Evolutionary conservation across 1,140 invertebrate genomes (phyloP).

Genomic region (Drosophila repleta): DNA sequence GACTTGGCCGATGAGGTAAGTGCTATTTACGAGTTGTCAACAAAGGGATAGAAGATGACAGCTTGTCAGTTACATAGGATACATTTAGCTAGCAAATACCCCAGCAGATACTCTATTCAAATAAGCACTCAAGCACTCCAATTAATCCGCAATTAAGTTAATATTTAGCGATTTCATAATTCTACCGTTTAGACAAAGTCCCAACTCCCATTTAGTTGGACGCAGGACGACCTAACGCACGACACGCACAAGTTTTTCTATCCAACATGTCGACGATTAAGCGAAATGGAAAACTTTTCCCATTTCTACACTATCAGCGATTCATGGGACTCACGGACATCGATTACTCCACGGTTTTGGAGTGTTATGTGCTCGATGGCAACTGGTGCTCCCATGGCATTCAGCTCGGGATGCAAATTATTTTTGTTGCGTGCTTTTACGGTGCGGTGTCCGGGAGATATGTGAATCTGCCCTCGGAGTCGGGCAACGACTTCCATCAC

Average conservation of each 20-base stretch:
- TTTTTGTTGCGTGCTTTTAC: neutral
- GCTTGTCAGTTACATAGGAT: neutral
- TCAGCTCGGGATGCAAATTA: neutral
- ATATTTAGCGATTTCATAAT: neutral
- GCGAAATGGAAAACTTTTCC: slow-evolving; percentile 5
- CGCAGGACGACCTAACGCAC: neutral
- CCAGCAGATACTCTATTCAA: neutral
- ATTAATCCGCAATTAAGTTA: slow-evolving; percentile 2
- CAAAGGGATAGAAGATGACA: neutral
- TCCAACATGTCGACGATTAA: neutral
- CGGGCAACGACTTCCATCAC: slow-evolving; percentile 3
- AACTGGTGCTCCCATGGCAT: neutral
- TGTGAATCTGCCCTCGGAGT: slow-evolving; percentile 1
- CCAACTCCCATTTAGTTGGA: neutral
- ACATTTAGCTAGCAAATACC: no score
- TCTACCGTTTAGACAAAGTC: neutral
- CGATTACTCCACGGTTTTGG: neutral
- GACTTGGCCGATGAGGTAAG: slow-evolving; percentile 31
- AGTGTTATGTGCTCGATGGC: slow-evolving; percentile 7
- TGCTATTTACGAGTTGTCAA: neutral
- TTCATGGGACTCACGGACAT: slow-evolving; percentile 37
- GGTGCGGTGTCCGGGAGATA: neutral
- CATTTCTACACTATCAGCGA: slow-evolving; percentile 33
- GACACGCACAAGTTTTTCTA: neutral
- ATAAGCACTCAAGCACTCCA: neutral